Conservation (phyloP, 2,888 invertebrate species). For the Xylota segnis region DNA sequence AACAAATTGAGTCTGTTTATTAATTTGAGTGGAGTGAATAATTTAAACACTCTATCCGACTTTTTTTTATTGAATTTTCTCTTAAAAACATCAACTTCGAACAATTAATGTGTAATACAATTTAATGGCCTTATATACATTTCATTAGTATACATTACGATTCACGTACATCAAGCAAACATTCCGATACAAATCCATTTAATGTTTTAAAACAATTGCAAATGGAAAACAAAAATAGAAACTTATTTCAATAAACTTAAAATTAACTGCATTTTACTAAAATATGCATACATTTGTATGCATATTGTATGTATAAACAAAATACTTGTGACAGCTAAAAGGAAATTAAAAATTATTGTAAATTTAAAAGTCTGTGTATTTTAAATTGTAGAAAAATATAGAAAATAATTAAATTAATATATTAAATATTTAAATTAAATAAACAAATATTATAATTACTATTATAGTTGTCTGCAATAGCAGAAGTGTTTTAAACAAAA, state of each 20-base stretch:
- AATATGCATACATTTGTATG: background rate
- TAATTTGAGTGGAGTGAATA: background rate
- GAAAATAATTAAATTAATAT: constrained; percentile 43
- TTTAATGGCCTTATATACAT: constrained; percentile 76
- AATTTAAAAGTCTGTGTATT: constrained; percentile 73
- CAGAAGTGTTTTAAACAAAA: constrained; percentile 28
- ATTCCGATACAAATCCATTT: constrained; percentile 35
- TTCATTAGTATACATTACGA: constrained; percentile 66
- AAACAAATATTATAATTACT: constrained; percentile 23
- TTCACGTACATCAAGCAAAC: constrained; percentile 44
- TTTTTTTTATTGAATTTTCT: constrained; percentile 4
- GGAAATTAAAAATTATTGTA: constrained; percentile 61
- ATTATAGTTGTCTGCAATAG: constrained; percentile 32
- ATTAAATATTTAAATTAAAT: background rate
- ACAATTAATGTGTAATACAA: constrained; percentile 70
- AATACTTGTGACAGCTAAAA: constrained; percentile 21
- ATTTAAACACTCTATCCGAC: constrained; percentile 19
- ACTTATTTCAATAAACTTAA: constrained; percentile 20
- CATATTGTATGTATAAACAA: constrained; percentile 16
- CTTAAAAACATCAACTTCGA: constrained; percentile 7
- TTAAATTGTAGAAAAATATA: constrained; percentile 43
- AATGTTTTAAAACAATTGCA: constrained; percentile 8
- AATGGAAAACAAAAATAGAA: background rate
- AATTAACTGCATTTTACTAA: constrained; percentile 17
- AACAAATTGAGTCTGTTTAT: background rate